Evolutionary conservation across 2,797 vertebrate species (phyloP).

Genomic region (Hapalemur alaotrensis): DNA sequence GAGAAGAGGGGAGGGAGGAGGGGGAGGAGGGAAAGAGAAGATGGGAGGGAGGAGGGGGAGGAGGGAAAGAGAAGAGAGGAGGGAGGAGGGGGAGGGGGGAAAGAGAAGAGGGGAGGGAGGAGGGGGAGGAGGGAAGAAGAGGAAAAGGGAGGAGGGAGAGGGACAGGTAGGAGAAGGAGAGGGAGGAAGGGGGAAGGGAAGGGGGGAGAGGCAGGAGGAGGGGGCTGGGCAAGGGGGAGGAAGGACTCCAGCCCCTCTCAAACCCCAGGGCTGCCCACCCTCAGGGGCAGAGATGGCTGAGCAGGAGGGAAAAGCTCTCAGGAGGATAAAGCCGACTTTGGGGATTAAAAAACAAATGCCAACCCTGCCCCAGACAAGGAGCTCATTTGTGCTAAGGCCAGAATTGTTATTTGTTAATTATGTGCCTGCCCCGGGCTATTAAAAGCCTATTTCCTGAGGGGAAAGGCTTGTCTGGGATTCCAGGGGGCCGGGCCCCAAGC

Average conservation of each 20-base stretch:
- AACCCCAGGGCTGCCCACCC: neutral
- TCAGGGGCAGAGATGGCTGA: neutral
- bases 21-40: fast-evolving
- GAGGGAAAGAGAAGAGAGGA: too few relatives aligned
- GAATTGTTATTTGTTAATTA: conserved; percentile 43
- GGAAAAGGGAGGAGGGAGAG: neutral
- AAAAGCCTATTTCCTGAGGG: conserved; percentile 47
- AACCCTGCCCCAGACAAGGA: conserved; percentile 36
- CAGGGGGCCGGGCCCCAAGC: neutral
- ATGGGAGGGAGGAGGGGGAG: neutral
- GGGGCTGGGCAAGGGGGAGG: neutral
- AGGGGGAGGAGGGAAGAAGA: fast-evolving
- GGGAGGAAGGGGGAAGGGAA: neutral
- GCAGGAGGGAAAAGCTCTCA: neutral
- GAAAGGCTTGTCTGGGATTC: neutral
- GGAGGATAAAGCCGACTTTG: neutral
- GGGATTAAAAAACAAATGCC: conserved; percentile 37
- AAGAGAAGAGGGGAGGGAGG: too few relatives aligned
- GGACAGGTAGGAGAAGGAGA: neutral
- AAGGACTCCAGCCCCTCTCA: neutral
- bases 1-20: fast-evolving
- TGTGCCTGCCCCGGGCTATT: neutral
- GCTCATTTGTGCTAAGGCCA: neutral
- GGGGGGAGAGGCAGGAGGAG: too few relatives aligned
- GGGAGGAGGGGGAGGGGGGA: neutral